phyloP scores from a whole-genome alignment of 2,113 vertebrate genomes.

The Anser brachyrhynchus region DNA sequence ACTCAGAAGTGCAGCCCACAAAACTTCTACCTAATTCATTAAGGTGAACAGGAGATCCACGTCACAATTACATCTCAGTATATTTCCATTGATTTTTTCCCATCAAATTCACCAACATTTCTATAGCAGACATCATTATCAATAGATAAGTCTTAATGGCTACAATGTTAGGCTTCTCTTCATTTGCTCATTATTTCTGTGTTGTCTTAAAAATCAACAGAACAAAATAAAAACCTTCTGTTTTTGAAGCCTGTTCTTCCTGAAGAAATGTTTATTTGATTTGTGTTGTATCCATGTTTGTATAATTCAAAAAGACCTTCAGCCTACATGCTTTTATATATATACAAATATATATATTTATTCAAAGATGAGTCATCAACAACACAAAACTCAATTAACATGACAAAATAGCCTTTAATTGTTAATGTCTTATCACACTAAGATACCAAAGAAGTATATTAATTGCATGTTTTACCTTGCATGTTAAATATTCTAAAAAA shows the following conservation, averaged over 20 bases:
- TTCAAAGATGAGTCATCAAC: background rate
- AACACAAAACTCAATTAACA: background rate
- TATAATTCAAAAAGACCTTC: background rate
- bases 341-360: background rate
- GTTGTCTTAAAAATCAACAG: background rate
- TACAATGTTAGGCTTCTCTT: background rate
- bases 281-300: background rate
- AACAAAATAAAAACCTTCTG: background rate
- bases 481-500: background rate
- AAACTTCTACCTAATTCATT: background rate
- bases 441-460: background rate
- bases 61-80: background rate
- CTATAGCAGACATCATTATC: background rate
- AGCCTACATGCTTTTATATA: too few species aligned
- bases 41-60: background rate
- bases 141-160: background rate
- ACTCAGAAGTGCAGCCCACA: background rate
- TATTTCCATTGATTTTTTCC: background rate
- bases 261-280: background rate
- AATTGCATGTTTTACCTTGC: background rate
- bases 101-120: background rate
- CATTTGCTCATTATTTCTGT: background rate
- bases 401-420: background rate
- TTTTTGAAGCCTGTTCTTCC: background rate
- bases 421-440: background rate